Evolutionary conservation across 1,140 invertebrate species (phyloP), one percentile per base, ranked within the genome.

Genomic region (Solenopsis invicta): DNA sequence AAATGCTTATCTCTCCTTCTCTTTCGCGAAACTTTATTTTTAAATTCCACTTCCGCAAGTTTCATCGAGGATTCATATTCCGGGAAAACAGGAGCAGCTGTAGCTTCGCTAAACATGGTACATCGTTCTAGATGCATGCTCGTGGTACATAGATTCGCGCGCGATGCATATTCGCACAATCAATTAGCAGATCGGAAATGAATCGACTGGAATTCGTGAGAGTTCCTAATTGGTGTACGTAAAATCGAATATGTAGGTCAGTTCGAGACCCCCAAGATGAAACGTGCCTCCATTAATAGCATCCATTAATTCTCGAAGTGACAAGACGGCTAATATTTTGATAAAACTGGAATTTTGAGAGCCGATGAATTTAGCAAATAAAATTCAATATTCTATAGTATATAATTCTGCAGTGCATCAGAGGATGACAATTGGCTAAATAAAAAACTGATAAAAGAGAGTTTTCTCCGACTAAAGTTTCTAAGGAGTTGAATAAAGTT

Each of bases 111-210:
- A 21, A 29, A 56, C 18, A 18, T 69, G 48, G 5, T 18, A 34
- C 45, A 34, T 4, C 10, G 16, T 24, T 13, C 18, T 24, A 80
- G 29, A 59, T 34, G 37, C 50, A 54, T n/a, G 9, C 8, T 71
- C 13, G 16, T 6, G 50, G 13, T 29, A 45, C 34, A 24, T 24
- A 69, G 66, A 24, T 81, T 41, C 21, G 16, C 29, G 24, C n/a
- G 6, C 24, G 48, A 1, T 2, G n/a, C 64, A 67, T 67, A 80
- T 54, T 80, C 62, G 77, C 18, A 50, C 77, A 29, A 71, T 81
- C 50, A 59, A 81, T 81, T 81, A 71, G 66, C 52, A 56, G 50
- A 59, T 81, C 48, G 64, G 52, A 81, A 81, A 45, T 45, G 34
- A 81, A 71, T 81, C 24, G 64, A 81, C 54, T 29, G 50, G 52